These are phyloP conservation scores for Periparus ater DNA, from an alignment of 2,797 vertebrate genomes.

Conservation along the genomic window DNA sequence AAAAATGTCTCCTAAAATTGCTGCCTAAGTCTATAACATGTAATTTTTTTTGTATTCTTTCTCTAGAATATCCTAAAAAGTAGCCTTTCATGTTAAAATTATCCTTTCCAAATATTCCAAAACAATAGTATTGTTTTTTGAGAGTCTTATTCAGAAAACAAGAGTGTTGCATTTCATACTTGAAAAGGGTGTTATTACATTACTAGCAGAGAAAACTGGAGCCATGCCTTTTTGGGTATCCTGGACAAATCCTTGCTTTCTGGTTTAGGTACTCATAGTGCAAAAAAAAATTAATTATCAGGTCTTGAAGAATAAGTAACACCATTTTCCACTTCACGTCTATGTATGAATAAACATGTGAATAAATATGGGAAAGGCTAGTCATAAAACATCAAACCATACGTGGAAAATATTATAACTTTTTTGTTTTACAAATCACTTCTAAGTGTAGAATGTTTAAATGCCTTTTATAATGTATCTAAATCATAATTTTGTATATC, in stretches of 20 bases:
- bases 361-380: neutral
- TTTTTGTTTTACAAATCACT: neutral
- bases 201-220: neutral
- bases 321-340: neutral
- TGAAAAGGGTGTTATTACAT: neutral
- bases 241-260: neutral
- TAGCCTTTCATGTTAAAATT: neutral
- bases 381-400: neutral
- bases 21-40: rapidly evolving
- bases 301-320: neutral
- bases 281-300: neutral
- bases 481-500: neutral
- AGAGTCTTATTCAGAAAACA: neutral
- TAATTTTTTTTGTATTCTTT: neutral
- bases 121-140: neutral
- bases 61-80: neutral
- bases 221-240: neutral
- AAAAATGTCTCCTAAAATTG: neutral
- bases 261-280: neutral
- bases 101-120: neutral
- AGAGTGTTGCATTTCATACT: neutral
- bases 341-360: neutral
- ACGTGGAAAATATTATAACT: neutral
- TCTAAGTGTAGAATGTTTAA: neutral
- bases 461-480: neutral